phyloP scores from a whole-genome alignment of 2,888 invertebrate genomes.

The Rambutsinella grinnellia region DNA sequence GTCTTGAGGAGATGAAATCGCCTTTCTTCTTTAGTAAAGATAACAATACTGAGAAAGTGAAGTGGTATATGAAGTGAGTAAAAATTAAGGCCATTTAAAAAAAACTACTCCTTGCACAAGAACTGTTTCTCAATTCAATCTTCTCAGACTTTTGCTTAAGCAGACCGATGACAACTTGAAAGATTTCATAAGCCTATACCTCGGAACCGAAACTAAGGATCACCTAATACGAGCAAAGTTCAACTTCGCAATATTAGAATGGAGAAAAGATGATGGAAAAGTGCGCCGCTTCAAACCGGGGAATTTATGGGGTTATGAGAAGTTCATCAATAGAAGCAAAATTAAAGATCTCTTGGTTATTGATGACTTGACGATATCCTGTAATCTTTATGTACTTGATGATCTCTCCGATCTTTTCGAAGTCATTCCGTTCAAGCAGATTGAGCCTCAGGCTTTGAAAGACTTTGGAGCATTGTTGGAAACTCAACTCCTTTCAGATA shows the following conservation, averaged over 20 bases:
- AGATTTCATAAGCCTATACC: neutral
- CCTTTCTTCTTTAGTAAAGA: slow-evolving; percentile 99
- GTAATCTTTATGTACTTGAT: no score
- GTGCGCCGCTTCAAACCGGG: no score
- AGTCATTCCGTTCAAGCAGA: neutral
- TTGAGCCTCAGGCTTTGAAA: slow-evolving; percentile 70
- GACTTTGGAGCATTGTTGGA: slow-evolving; percentile 96
- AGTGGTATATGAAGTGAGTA: slow-evolving; percentile 77
- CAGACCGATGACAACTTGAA: neutral
- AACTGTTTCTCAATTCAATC: neutral
- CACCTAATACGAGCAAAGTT: neutral
- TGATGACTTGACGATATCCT: slow-evolving; percentile 71
- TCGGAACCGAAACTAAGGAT: neutral
- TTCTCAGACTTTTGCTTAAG: neutral
- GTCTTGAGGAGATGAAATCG: slow-evolving; percentile 99
- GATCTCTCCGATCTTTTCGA: no score
- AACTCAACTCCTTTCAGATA: slow-evolving; percentile 97
- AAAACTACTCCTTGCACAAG: no score
- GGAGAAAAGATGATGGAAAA: no score
- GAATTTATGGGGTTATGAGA: no score
- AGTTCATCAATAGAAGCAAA: slow-evolving; percentile 98
- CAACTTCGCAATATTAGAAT: slow-evolving; percentile 87
- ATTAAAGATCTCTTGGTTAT: slow-evolving; percentile 93
- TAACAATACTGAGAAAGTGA: slow-evolving; percentile 99
- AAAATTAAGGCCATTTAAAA: no score